These are phyloP conservation scores for Climacteris rufus DNA, from an alignment of 2,113 vertebrate species.

Conservation along the genomic window DNA sequence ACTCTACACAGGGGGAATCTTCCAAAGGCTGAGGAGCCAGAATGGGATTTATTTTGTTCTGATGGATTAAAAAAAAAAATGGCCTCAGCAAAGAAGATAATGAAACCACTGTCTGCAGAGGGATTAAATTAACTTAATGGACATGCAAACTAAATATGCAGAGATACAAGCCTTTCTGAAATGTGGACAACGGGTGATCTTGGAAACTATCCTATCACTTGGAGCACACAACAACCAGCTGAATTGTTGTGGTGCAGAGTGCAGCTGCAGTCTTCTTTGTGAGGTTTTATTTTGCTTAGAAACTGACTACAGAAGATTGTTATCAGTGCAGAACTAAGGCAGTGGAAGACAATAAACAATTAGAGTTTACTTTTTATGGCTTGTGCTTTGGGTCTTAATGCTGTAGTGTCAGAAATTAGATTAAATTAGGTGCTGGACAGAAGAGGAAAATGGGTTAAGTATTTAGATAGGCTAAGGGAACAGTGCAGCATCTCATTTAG, in stretches of 20 bases:
- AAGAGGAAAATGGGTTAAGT: background rate
- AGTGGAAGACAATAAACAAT: background rate
- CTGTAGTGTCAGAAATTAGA: conserved; percentile 2
- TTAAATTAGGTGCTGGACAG: background rate
- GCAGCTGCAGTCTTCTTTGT: background rate
- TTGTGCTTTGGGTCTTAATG: background rate
- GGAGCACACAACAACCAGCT: background rate
- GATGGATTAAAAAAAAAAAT: conserved; percentile 7
- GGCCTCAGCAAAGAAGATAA: conserved; percentile 9
- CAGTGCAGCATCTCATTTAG: background rate
- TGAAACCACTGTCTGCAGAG: background rate
- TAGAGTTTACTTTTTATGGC: background rate
- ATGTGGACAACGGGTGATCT: background rate
- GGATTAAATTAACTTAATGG: conserved; percentile 47
- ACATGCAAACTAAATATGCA: conserved; percentile 1
- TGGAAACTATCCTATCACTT: background rate
- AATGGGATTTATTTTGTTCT: conserved; percentile 20
- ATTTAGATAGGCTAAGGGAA: background rate
- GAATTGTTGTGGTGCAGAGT: background rate
- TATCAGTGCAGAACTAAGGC: background rate
- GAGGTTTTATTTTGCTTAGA: conserved; percentile 6
- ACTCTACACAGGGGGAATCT: background rate
- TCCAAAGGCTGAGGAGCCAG: background rate
- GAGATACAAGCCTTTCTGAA: background rate
- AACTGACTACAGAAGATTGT: background rate